These are phyloP conservation scores for Cheirogaleus major DNA, from an alignment of 2,797 vertebrate genomes.

Conservation along the genomic window DNA sequence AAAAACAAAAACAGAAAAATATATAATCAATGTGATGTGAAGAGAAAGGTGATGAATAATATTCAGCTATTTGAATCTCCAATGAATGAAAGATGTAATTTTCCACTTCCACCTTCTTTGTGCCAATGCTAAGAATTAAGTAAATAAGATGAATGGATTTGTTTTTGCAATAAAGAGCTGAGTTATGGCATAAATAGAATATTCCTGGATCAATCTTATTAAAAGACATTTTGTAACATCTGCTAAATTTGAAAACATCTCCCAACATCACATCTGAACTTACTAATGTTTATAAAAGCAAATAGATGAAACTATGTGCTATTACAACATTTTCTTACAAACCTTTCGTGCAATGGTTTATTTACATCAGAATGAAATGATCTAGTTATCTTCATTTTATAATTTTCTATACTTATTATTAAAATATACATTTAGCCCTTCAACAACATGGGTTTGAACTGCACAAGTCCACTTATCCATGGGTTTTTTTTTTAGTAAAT, in stretches of 20 bases:
- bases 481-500: neutral
- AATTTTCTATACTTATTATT: neutral
- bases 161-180: neutral
- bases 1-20: neutral
- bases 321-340: constrained; percentile 8
- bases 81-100: neutral
- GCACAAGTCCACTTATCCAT: neutral
- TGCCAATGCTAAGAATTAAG: neutral
- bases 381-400: neutral
- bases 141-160: neutral
- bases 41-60: neutral
- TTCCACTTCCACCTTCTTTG: neutral
- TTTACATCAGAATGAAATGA: neutral
- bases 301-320: neutral
- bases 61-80: neutral
- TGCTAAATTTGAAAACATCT: neutral
- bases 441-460: neutral
- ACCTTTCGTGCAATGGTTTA: neutral
- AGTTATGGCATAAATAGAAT: neutral
- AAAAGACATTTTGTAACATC: neutral
- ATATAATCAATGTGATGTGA: neutral
- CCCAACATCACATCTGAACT: neutral
- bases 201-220: neutral
- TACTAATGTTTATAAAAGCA: neutral
- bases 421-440: neutral